These are phyloP conservation scores for Champsocephalus esox DNA, from an alignment of 2,797 vertebrate species.

Conservation along the genomic window DNA sequence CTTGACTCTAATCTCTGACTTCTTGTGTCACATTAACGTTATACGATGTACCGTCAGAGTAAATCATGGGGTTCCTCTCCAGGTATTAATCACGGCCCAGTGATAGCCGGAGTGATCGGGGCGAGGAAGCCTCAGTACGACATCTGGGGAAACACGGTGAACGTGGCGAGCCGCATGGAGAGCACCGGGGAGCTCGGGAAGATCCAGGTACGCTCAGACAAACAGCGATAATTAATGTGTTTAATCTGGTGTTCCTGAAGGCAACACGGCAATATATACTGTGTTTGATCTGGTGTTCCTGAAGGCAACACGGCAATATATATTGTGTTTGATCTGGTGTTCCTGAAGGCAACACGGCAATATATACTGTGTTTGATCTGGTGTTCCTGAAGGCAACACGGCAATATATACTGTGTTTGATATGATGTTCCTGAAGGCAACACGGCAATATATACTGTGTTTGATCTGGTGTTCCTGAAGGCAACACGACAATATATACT, in stretches of 20 bases:
- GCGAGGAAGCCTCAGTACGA: conserved; percentile 98
- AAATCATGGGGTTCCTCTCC: conserved; percentile 2
- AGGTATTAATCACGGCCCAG: conserved; percentile 98
- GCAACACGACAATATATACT: no score
- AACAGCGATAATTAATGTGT: neutral
- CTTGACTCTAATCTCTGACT: neutral
- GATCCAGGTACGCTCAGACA: conserved; percentile 90
- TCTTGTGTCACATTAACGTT: neutral
- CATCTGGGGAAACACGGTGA: conserved; percentile 99
- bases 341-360: no score
- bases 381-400: no score
- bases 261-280: neutral
- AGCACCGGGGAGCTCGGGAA: conserved; percentile 96
- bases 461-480: no score
- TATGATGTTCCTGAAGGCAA: no score
- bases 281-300: no score
- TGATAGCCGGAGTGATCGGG: conserved; percentile 97
- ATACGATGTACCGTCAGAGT: neutral
- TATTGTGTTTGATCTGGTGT: no score
- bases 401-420: no score
- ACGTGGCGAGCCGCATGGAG: conserved; percentile 98
- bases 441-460: no score
- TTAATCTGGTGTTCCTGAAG: neutral
- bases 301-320: no score
- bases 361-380: no score